A percentile compares a stretch with the other conserved stretches of the same genome.
phyloP scores from a whole-genome alignment of 2,113 vertebrate genomes.

The Anarrhichthys ocellatus region DNA sequence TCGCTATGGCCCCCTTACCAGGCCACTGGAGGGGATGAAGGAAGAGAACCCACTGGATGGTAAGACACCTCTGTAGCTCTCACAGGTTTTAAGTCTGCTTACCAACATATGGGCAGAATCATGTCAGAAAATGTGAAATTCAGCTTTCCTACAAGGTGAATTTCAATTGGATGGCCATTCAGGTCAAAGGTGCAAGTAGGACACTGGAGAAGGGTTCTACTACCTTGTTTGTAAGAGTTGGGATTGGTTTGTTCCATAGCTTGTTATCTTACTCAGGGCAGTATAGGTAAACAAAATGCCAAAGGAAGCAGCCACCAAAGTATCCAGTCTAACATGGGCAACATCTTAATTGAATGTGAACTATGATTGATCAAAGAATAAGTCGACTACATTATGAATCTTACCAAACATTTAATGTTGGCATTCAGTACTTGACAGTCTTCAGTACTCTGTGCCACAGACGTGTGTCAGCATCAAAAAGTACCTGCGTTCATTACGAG shows the following conservation, averaged over 20 bases:
- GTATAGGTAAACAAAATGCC: not conserved
- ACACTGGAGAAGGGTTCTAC: not conserved
- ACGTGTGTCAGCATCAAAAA: not conserved
- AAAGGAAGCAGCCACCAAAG: not conserved
- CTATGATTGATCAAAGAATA: not conserved
- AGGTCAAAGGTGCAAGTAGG: not conserved
- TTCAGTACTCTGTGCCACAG: not conserved
- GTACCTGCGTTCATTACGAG: too few species aligned
- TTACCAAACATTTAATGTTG: not conserved
- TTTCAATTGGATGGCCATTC: not conserved
- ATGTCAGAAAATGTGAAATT: not conserved
- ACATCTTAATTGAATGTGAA: not conserved
- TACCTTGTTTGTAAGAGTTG: not conserved
- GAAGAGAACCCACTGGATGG: constrained; percentile 82
- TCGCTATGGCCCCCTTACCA: constrained; percentile 52
- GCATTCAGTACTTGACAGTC: not conserved
- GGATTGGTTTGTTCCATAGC: not conserved
- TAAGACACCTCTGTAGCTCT: constrained; percentile 54
- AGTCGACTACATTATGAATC: not conserved
- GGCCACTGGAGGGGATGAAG: constrained; percentile 78
- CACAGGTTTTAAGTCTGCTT: not conserved
- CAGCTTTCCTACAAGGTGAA: not conserved
- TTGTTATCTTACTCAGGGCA: not conserved
- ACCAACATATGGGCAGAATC: not conserved
- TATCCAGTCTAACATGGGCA: not conserved